Evolutionary conservation across 2,888 invertebrate genomes (phyloP).

Genomic region (Scaptomyza flava): DNA sequence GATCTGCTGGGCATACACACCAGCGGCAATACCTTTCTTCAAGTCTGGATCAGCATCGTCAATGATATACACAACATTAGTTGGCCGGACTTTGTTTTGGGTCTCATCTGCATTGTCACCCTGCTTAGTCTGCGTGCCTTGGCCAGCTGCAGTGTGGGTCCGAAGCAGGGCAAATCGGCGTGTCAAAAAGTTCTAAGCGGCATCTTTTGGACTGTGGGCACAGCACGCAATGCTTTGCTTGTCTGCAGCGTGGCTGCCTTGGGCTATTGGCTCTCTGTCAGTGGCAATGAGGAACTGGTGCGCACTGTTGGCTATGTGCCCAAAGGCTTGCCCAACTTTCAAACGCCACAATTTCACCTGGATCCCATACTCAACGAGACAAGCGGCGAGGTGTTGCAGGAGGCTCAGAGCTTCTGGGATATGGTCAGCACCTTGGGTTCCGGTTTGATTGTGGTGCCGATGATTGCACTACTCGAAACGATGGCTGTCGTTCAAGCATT

Average conservation of each 20-base stretch:
- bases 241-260: constrained; percentile 90
- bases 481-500: constrained; percentile 88
- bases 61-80: constrained; percentile 88
- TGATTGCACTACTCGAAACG: constrained; percentile 94
- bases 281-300: constrained; percentile 85
- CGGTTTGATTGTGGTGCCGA: constrained; percentile 93
- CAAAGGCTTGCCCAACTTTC: constrained; percentile 89
- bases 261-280: constrained; percentile 87
- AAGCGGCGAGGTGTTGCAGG: constrained; percentile 80
- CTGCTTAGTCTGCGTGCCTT: constrained; percentile 91
- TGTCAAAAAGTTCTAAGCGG: constrained; percentile 88
- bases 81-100: constrained; percentile 91
- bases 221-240: constrained; percentile 93
- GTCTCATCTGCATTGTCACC: constrained; percentile 90
- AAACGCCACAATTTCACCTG: constrained; percentile 89
- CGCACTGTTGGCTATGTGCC: constrained; percentile 90
- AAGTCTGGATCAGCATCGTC: constrained; percentile 91
- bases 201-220: constrained; percentile 90
- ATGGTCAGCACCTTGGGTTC: constrained; percentile 93
- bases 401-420: constrained; percentile 86
- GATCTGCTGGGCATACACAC: constrained; percentile 91
- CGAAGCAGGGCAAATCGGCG: constrained; percentile 85
- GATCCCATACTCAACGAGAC: constrained; percentile 86
- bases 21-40: constrained; percentile 91
- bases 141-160: constrained; percentile 88